phyloP scores from a whole-genome alignment of 2,888 invertebrate genomes.

The Mongoloraphidia duomilia region DNA sequence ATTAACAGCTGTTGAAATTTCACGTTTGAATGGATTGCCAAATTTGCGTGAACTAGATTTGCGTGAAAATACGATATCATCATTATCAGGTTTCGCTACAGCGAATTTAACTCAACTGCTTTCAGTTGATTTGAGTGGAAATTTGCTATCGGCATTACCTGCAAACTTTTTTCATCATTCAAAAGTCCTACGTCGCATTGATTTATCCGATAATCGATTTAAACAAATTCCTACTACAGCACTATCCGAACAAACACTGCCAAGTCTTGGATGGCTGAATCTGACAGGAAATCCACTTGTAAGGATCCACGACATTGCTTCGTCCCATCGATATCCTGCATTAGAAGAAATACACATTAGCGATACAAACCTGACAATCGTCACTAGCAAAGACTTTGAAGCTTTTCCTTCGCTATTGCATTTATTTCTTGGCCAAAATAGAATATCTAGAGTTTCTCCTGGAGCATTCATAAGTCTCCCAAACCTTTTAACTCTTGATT shows the following conservation, averaged over 20 bases:
- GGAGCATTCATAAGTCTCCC: conserved; percentile 69
- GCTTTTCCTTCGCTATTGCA: conserved; percentile 66
- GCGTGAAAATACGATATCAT: conserved; percentile 57
- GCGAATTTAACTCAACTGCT: conserved; percentile 59
- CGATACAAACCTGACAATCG: conserved; percentile 64
- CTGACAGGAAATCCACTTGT: conserved; percentile 69
- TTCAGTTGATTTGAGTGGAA: conserved; percentile 61
- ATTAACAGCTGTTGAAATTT: conserved; percentile 57
- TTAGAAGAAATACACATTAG: conserved; percentile 70
- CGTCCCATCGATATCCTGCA: conserved; percentile 56
- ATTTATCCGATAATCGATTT: conserved; percentile 65
- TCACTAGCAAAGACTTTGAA: conserved; percentile 75
- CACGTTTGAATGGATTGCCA: conserved; percentile 58
- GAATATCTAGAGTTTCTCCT: conserved; percentile 65
- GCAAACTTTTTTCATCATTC: conserved; percentile 70
- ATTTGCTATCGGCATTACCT: conserved; percentile 59
- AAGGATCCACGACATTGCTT: conserved; percentile 56
- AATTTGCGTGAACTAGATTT: conserved; percentile 62
- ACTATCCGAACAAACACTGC: conserved; percentile 57
- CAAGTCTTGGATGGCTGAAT: conserved; percentile 60
- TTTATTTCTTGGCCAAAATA: conserved; percentile 56
- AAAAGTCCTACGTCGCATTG: conserved; percentile 53
- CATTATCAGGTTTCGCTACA: conserved; percentile 61
- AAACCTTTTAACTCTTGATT: conserved; percentile 61
- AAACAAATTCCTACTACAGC: conserved; percentile 65